Conservation (phyloP, 2,113 vertebrate species). For the Sinosuthora webbiana region DNA sequence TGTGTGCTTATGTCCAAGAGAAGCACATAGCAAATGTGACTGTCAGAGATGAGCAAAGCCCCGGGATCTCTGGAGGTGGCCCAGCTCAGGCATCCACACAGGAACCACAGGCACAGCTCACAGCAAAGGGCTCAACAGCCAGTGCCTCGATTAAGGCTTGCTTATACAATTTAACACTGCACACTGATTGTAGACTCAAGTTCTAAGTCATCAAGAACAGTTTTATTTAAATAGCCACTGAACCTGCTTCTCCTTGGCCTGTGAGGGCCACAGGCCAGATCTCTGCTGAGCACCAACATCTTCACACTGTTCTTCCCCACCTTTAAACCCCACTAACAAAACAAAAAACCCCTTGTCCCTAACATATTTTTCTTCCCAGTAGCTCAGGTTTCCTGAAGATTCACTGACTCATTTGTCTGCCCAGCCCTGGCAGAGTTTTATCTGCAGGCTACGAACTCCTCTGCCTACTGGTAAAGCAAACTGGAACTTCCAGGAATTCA, state of each 20-base stretch:
- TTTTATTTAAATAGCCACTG: background rate
- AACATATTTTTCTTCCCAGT: background rate
- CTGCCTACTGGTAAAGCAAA: background rate
- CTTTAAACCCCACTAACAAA: background rate
- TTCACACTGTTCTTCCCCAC: background rate
- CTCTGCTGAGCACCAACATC: background rate
- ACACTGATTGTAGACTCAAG: background rate
- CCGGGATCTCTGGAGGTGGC: background rate
- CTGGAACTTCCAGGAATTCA: constrained; percentile 39
- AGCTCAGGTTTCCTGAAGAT: background rate
- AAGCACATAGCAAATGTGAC: background rate
- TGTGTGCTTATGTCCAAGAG: background rate
- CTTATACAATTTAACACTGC: accelerated
- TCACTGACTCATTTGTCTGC: background rate
- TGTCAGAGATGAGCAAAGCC: background rate
- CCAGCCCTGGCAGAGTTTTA: background rate
- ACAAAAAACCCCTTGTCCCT: background rate
- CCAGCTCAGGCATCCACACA: background rate
- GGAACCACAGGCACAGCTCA: background rate
- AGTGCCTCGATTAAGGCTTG: background rate
- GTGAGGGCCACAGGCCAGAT: accelerated
- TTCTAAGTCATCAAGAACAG: background rate
- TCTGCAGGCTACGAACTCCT: background rate
- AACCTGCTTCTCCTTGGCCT: background rate
- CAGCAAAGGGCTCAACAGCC: background rate